Evolutionary conservation across 92 coral and sea anemone species (phyloP), one percentile per base, ranked within the genome.

Genomic region (Plumapathes pennacea): DNA sequence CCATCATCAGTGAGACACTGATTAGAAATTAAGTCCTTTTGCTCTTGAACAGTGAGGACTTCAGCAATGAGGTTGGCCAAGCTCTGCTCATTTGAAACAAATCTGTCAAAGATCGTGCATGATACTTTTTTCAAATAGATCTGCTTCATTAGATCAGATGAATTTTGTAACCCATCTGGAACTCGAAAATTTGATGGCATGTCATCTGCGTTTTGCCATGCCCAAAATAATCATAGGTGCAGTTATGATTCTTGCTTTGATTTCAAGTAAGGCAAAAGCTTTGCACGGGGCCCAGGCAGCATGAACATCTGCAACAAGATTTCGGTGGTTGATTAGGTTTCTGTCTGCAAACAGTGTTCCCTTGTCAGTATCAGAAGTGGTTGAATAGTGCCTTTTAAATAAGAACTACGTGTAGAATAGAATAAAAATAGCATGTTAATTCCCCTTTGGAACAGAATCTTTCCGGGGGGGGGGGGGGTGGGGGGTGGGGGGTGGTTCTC

Each of bases 1-100:
- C 90, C 73, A 64, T 84, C 74, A 20, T 54, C 77, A 65, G 71
- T 72, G 33, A 54, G 64, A 32, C 34, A n/a, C 44, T 82, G 78
- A 37, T 45, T 32, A 33, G 70, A 55, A 31, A 57, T 26, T 25
- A 47, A 40, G 14, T 66, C 81, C 34, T 64, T 70, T 50, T 52
- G 22, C 36, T 83, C 85, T 62, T 77, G 66, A 44, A 26, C 74
- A 31, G 45, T 21, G 22, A 75, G 60, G 11, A 67, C 48, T 4
- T 42, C 50, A 24, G 56, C 58, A 50, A 84, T 55, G 34, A 77
- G 25, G 32, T 40, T 50, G 49, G 20, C 49, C 34, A 50, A 34
- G 25, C 30, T 45, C 27, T 64, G 46, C 44, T 61, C 32, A 36
- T 82, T 74, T 17, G 66, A 12, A 36, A 82, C 67, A 50, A 65